Evolutionary conservation across 1,140 invertebrate species (phyloP).

Genomic region (Odontomachus brunneus): DNA sequence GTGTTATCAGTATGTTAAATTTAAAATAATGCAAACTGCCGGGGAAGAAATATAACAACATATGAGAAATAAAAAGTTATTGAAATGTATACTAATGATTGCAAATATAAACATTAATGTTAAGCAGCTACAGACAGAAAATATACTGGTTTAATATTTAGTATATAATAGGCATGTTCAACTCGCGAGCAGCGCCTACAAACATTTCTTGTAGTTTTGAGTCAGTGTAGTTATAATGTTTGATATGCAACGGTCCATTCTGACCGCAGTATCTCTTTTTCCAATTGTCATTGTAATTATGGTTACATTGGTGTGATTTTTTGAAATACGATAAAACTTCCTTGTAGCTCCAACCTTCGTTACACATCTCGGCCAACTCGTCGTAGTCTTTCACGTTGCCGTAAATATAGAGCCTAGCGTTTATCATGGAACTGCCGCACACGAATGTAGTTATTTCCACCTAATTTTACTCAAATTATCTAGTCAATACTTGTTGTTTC

Average conservation of each 20-base stretch:
- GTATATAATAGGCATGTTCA: conserved; percentile 80
- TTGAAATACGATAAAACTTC: conserved; percentile 87
- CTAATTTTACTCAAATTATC: no score
- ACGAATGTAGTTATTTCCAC: no score
- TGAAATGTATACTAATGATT: no score
- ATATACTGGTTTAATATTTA: conserved; percentile 82
- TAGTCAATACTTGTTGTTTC: no score
- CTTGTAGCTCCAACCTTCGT: conserved; percentile 86
- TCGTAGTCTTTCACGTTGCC: conserved; percentile 90
- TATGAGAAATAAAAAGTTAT: no score
- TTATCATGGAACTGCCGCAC: conserved; percentile 92
- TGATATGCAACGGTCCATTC: conserved; percentile 80
- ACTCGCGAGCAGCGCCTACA: conserved; percentile 78
- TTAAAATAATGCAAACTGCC: no score
- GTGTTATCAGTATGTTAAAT: no score
- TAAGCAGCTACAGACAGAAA: no score
- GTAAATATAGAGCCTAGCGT: conserved; percentile 93
- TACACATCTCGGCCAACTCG: conserved; percentile 87
- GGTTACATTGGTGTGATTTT: conserved; percentile 82
- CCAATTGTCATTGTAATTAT: conserved; percentile 67
- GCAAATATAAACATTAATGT: no score
- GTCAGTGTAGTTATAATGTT: conserved; percentile 84
- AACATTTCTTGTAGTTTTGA: conserved; percentile 80
- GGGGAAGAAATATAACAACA: no score
- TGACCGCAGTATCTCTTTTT: conserved; percentile 75